Base-by-base conservation (phyloP, 2,797 vertebrate species). In the Dendrocincla tyrannina region DNA sequence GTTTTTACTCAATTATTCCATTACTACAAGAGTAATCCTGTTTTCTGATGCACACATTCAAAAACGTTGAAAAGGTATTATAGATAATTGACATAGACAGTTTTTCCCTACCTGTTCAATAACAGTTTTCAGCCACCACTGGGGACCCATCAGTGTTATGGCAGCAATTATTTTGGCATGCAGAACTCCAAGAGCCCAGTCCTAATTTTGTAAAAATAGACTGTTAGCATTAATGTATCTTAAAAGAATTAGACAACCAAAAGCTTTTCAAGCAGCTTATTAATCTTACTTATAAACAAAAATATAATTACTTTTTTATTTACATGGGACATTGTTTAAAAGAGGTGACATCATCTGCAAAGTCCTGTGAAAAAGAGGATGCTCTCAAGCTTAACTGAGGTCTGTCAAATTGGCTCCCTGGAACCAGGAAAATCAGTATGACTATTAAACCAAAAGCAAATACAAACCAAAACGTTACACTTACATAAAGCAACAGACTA, bases 121-220 rank as follows among this genome's bases (percentile, higher is more conserved):
- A 72, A 99, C 99, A 0, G 99, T 99, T 98, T 99, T 99, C 81
- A 99, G 96, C 99, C 99, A 99, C 99, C 99, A 99, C 97, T 99
- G 99, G 89, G 99, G 99, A 39, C 99, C 99, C 99, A 99, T 99
- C 73, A 99, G 95, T 17, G 99, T 99, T 96, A 99, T 99, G 85
- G 99, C 99, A 89, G 99, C 99, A 74, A 99, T 99, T 96, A 99
- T 99, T 98, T 99, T 99, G 96, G 99, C 99, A 93, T 99, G 99
- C 81, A 99, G 98, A 96, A 99, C 99, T 83, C 99, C 99, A 94
- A 99, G 98, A 24, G 99, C 99, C 99, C 99, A 99, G 97, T 99
- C 99, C 99, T 99, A 90, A 53, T 91, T 82, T 94, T 41, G 81
- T 30, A 92, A 87, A 95, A 93, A 93, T 4, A 17, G 14, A 91